Evolutionary conservation across 2,888 invertebrate species (phyloP).

Genomic region (Drosophila atripex): DNA sequence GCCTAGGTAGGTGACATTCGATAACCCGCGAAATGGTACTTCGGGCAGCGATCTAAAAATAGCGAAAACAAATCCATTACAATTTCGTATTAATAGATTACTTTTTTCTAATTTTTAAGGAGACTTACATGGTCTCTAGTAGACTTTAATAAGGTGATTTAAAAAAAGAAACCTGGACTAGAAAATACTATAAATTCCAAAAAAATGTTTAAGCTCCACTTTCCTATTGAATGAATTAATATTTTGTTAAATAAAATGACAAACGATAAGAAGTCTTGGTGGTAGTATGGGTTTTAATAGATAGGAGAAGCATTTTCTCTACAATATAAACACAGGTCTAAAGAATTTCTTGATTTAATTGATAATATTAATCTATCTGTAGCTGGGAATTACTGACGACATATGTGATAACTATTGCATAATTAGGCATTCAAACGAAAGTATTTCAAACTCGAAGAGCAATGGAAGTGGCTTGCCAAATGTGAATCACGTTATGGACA

Average conservation of each 20-base stretch:
- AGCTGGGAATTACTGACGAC: neutral
- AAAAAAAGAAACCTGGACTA: neutral
- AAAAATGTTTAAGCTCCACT: neutral
- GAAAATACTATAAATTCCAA: neutral
- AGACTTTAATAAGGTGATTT: neutral
- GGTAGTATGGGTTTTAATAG: neutral
- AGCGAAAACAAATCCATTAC: constrained; percentile 48
- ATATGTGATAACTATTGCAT: neutral
- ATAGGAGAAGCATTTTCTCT: neutral
- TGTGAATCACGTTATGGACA: constrained; percentile 20
- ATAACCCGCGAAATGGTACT: constrained; percentile 90
- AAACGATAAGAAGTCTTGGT: neutral
- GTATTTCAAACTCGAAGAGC: neutral
- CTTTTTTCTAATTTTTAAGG: neutral
- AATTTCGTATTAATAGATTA: constrained; percentile 45
- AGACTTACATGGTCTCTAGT: neutral
- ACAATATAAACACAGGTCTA: neutral
- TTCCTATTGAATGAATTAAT: neutral
- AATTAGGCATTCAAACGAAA: neutral
- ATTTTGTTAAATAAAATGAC: neutral
- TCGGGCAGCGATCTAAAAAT: constrained; percentile 88
- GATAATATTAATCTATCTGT: neutral
- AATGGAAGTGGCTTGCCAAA: constrained; percentile 6
- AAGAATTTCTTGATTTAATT: neutral
- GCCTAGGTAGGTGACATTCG: constrained; percentile 90